Base-by-base conservation (phyloP, 1,140 invertebrate species). In the Drosophila mojavensis region DNA sequence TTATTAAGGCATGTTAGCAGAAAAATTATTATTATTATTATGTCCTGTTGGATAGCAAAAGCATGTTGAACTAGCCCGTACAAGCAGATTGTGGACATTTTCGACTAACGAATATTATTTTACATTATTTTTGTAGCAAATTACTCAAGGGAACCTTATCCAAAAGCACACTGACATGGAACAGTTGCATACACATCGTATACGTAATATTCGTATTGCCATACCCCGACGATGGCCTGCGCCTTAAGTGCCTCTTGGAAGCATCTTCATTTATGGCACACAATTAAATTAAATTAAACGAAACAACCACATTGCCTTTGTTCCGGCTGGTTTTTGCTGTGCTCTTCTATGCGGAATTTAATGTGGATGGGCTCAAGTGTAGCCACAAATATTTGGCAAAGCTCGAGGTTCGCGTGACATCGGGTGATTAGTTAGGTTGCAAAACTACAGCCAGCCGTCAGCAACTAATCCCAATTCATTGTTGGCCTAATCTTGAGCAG, bases 51-150 rank as follows among this genome's bases (percentile, higher is more conserved):
- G 1, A 45, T 20, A 9, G 6, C 5, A 36, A n/a, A 26, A 20
- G 17, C 47, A 50, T 6, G 47, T 28, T 33, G 4, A 33, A 36
- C 28, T 30, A 33, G 53, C 15, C 53, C 15, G 9, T 36, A 20
- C 7, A 10, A 55, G 10, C 30, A 54, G 26, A 10, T 20, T 5
- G 1, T 41, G 50, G 54, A 24, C 15, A 45, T 30, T 65, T 30
- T n/a, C 24, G 74, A 48, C 68, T 17, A 74, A 56, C 26, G 30
- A 55, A 75, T 78, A 89, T 88, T 89, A 83, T 88, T 89, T 83
- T 80, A 80, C 83, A 83, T 88, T 88, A 88, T 86, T 83, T 79
- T 88, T 75, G 74, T 88, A 89, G 83, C 48, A 83, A 83, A 83
- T 78, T 83, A 77, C 69, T 71, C 68, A 48, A 65, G 45, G 30